Conservation (phyloP, 2,888 invertebrate species). For the Drosophila algonquin region DNA sequence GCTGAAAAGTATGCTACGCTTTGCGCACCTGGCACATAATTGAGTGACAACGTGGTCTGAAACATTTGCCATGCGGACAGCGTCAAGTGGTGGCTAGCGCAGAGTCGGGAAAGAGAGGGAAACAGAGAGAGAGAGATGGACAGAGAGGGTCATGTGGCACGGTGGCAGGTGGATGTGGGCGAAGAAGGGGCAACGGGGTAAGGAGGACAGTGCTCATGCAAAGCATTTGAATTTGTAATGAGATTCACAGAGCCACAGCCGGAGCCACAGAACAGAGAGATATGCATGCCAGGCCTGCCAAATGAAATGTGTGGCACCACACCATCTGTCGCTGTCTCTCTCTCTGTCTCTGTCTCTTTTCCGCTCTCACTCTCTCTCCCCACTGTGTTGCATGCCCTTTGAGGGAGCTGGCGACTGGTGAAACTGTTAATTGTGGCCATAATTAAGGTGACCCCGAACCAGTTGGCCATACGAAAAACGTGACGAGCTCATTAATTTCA, state of each 20-base stretch:
- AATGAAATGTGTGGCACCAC: conserved; percentile 35
- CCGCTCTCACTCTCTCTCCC: background rate
- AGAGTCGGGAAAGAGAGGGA: background rate
- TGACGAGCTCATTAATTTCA: conserved; percentile 56
- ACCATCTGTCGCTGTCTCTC: background rate
- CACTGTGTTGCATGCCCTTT: background rate
- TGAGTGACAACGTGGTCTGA: conserved; percentile 77
- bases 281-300: conserved; percentile 32
- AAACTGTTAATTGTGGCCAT: conserved; percentile 76
- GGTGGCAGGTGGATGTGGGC: background rate
- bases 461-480: conserved; percentile 43
- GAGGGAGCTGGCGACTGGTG: conserved; percentile 35
- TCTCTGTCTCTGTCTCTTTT: background rate
- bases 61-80: conserved; percentile 66
- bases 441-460: conserved; percentile 71
- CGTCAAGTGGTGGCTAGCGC: conserved; percentile 25
- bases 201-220: conserved; percentile 30
- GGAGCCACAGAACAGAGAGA: conserved; percentile 6
- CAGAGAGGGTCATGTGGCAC: background rate
- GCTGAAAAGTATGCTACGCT: conserved; percentile 73
- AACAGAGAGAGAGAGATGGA: conserved; percentile 3
- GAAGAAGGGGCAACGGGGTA: background rate
- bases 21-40: conserved; percentile 75
- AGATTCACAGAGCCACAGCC: conserved; percentile 58
- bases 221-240: conserved; percentile 78